Conservation (phyloP, 1,140 invertebrate species). For the Orussus abietinus region DNA sequence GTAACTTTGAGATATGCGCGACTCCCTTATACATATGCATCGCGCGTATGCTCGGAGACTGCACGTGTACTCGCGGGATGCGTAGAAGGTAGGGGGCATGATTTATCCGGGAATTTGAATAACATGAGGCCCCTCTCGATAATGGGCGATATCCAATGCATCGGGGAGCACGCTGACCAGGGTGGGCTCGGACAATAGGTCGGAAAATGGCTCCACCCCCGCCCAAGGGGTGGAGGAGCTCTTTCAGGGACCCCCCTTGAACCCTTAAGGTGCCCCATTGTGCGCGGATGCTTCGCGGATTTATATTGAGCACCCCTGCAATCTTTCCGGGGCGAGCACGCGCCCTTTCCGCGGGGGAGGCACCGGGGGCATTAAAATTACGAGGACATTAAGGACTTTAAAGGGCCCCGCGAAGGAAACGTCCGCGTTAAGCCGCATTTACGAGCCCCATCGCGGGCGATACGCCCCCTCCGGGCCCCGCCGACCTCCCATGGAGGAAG, state of each 20-base stretch:
- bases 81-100: constrained; percentile 26
- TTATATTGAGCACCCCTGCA: too few species aligned
- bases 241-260: neutral
- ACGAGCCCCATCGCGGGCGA: neutral
- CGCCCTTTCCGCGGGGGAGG: constrained; percentile 21
- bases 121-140: constrained; percentile 37
- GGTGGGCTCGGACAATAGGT: too few species aligned
- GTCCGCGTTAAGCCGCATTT: constrained; percentile 1
- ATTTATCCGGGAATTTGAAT: constrained; percentile 42
- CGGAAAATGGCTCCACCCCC: constrained; percentile 3
- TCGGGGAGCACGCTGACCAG: too few species aligned
- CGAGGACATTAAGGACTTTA: constrained; percentile 33
- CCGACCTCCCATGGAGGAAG: neutral
- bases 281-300: constrained; percentile 18
- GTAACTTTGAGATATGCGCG: too few species aligned
- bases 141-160: constrained; percentile 32
- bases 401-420: constrained; percentile 14
- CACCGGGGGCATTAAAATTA: constrained; percentile 37
- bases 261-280: neutral
- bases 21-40: too few species aligned
- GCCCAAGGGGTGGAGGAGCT: neutral
- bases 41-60: too few species aligned
- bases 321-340: constrained; percentile 12
- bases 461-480: neutral
- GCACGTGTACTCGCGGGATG: too few species aligned